Evolutionary conservation across 2,888 invertebrate species (phyloP).

Genomic region (Hypercompe scribonia): DNA sequence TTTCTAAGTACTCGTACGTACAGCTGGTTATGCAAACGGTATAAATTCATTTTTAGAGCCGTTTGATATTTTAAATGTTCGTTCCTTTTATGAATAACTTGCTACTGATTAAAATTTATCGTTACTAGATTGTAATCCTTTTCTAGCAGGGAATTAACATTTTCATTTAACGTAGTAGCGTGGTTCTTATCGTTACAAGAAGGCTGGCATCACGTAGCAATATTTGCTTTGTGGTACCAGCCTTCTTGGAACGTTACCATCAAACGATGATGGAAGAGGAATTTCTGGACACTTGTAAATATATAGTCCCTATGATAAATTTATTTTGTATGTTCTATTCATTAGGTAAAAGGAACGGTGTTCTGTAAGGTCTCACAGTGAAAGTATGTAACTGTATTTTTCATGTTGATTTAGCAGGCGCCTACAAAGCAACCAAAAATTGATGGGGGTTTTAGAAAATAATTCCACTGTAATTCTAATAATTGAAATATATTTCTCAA

Average conservation of each 20-base stretch:
- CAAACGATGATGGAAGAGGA: too few relatives aligned
- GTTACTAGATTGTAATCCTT: too few relatives aligned
- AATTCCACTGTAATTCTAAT: constrained; percentile 71
- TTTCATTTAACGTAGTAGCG: neutral
- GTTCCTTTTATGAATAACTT: too few relatives aligned
- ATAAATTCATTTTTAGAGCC: too few relatives aligned
- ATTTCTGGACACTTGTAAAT: neutral
- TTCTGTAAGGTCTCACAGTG: neutral
- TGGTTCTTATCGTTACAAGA: too few relatives aligned
- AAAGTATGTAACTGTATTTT: neutral
- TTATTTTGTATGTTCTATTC: neutral
- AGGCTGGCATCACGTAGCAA: too few relatives aligned
- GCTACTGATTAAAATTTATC: too few relatives aligned
- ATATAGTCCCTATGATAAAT: neutral
- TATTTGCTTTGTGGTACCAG: too few relatives aligned
- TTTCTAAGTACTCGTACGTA: too few relatives aligned
- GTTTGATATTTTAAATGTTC: too few relatives aligned
- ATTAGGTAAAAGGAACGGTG: neutral
- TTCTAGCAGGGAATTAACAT: neutral
- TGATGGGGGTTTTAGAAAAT: constrained; percentile 46
- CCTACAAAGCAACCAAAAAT: neutral
- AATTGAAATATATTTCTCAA: constrained; percentile 80
- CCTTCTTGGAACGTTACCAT: too few relatives aligned
- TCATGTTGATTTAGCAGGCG: neutral
- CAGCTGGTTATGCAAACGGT: too few relatives aligned